A percentile compares a stretch with the other conserved stretches of the same genome.
Evolutionary conservation across 2,113 vertebrate species (phyloP).

Genomic region (Entelurus aequoreus): DNA sequence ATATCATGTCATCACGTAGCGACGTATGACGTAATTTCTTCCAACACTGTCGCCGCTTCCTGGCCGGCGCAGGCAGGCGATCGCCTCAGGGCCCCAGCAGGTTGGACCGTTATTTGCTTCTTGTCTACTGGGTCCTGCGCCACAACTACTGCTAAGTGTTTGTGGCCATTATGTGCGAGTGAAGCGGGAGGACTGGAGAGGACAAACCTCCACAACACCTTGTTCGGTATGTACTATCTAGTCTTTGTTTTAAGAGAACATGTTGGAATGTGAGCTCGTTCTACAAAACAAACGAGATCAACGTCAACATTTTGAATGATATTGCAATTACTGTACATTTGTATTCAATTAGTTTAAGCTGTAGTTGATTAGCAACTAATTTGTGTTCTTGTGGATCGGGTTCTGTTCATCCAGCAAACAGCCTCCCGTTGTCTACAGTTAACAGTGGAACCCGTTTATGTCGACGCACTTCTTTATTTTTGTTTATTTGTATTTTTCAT

Average conservation of each 20-base stretch:
- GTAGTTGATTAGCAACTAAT: neutral
- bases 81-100: slow-evolving; percentile 36
- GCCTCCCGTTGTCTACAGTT: too few relatives aligned
- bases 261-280: too few relatives aligned
- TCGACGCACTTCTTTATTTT: too few relatives aligned
- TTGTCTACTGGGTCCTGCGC: neutral
- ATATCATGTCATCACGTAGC: slow-evolving; percentile 39
- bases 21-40: slow-evolving; percentile 67
- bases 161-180: slow-evolving; percentile 23
- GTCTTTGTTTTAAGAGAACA: neutral
- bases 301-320: neutral
- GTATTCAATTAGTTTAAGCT: neutral
- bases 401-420: too few relatives aligned
- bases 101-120: slow-evolving; percentile 40
- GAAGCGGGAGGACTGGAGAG: neutral
- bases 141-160: neutral
- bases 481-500: too few relatives aligned
- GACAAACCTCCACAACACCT: slow-evolving; percentile 8
- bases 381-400: too few relatives aligned
- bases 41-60: slow-evolving; percentile 64
- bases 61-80: slow-evolving; percentile 39
- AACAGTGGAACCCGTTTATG: too few relatives aligned
- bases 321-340: neutral
- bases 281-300: neutral
- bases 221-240: slow-evolving; percentile 24